Percentiles rank a stretch among this genome's conserved stretches.
phyloP scores from a whole-genome alignment of 2,113 vertebrate genomes.

The Mus spicilegus region DNA sequence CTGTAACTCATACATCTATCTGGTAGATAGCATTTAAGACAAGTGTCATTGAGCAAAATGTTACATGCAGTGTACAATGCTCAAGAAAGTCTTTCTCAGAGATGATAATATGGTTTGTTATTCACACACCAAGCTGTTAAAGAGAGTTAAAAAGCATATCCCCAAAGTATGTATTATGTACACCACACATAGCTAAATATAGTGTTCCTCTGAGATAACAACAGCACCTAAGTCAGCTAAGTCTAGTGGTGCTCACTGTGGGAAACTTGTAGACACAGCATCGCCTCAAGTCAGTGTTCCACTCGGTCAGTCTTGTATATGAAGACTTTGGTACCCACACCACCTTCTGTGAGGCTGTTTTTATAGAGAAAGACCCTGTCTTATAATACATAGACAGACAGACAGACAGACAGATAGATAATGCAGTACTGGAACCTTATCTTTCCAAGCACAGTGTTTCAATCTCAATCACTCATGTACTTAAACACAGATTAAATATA shows the following conservation, averaged over 20 bases:
- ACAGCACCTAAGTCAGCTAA: background rate
- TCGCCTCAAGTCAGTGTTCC: background rate
- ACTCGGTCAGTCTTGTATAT: background rate
- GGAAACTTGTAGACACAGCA: background rate
- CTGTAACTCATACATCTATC: background rate
- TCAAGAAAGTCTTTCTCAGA: background rate
- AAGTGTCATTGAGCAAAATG: constrained; percentile 18
- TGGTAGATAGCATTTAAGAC: background rate
- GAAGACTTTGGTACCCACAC: background rate
- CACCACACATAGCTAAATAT: background rate
- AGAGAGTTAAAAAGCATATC: constrained; percentile 23
- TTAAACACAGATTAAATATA: background rate
- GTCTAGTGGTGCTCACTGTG: background rate
- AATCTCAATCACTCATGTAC: background rate
- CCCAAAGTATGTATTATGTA: background rate
- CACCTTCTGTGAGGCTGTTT: background rate
- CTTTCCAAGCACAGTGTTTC: background rate
- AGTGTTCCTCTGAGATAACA: background rate
- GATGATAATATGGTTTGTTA: background rate
- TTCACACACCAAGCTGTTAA: background rate
- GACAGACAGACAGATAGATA: background rate
- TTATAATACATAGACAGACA: background rate
- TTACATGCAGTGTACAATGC: background rate
- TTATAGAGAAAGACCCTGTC: background rate
- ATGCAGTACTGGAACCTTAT: too few relatives aligned